These are phyloP conservation scores for Hyposoter dolosus DNA, from an alignment of 2,888 invertebrate species.

Conservation along the genomic window DNA sequence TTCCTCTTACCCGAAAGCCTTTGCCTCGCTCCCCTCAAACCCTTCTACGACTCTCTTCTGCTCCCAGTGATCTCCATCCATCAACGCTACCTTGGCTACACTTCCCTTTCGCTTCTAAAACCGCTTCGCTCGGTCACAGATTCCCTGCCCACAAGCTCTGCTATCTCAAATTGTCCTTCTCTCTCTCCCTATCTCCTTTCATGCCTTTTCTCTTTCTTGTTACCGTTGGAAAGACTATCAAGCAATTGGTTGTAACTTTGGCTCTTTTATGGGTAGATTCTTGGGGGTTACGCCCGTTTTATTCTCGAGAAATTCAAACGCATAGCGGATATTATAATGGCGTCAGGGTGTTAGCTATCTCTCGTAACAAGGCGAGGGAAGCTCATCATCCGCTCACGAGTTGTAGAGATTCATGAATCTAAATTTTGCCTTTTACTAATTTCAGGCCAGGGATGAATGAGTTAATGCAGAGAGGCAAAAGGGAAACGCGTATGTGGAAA, in stretches of 20 bases:
- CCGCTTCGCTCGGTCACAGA: constrained; percentile 24
- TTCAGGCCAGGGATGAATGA: constrained; percentile 68
- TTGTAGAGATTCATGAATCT: constrained; percentile 69
- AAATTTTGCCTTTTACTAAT: constrained; percentile 70
- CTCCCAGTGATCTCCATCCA: constrained; percentile 57
- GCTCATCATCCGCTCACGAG: constrained; percentile 57
- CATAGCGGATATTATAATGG: constrained; percentile 21
- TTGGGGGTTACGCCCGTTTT: constrained; percentile 24
- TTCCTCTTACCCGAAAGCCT: constrained; percentile 36
- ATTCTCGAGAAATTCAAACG: not conserved
- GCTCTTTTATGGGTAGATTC: not conserved
- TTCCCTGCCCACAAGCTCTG: constrained; percentile 38
- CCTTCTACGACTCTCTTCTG: constrained; percentile 10
- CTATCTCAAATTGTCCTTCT: constrained; percentile 20
- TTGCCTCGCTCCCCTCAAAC: constrained; percentile 34
- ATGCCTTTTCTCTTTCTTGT: not conserved
- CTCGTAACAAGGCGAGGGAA: constrained; percentile 24
- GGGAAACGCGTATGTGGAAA: not conserved
- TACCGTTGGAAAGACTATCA: not conserved
- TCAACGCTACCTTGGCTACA: constrained; percentile 55
- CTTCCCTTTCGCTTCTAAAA: constrained; percentile 50
- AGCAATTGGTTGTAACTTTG: constrained; percentile 6
- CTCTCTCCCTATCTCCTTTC: not conserved
- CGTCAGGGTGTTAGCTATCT: constrained; percentile 37
- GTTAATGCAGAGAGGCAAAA: constrained; percentile 43